phyloP scores from a whole-genome alignment of 2,797 vertebrate species.

The Syngnathus rostellatus region DNA sequence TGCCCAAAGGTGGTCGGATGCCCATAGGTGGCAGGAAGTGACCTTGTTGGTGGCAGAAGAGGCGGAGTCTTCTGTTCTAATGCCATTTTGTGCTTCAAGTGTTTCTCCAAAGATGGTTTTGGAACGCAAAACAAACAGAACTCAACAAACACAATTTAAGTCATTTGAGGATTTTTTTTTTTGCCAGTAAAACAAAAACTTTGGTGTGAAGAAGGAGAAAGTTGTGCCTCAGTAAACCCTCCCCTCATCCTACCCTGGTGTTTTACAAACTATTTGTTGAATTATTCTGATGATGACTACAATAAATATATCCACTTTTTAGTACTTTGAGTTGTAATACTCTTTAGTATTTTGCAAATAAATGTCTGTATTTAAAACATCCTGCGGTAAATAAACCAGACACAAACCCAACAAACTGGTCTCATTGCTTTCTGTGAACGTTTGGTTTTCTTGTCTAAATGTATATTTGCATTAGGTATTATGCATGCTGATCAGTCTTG shows the following conservation, averaged over 20 bases:
- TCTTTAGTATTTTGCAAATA: conserved; percentile 67
- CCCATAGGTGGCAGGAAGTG: background rate
- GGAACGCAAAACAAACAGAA: background rate
- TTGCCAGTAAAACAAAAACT: conserved; percentile 1
- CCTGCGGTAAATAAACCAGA: conserved; percentile 3
- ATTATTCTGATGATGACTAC: conserved; percentile 32
- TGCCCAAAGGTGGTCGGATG: background rate
- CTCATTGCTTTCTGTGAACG: background rate
- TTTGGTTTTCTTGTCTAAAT: background rate
- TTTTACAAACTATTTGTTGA: conserved; percentile 50
- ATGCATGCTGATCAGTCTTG: too few species aligned
- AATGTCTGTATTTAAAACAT: conserved; percentile 62
- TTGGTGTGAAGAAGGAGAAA: conserved; percentile 46
- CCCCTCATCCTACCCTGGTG: conserved; percentile 19
- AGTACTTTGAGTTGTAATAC: conserved; percentile 65
- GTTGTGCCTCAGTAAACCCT: conserved; percentile 54
- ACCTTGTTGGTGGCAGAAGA: background rate
- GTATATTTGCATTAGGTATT: background rate
- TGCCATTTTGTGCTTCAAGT: background rate
- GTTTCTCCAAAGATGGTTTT: background rate
- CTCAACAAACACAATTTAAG: background rate
- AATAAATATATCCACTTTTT: conserved; percentile 51
- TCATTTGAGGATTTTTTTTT: background rate
- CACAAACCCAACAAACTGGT: background rate
- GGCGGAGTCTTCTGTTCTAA: background rate